Conservation (phyloP, 2,888 invertebrate genomes). For the Isotomurus palustris region DNA sequence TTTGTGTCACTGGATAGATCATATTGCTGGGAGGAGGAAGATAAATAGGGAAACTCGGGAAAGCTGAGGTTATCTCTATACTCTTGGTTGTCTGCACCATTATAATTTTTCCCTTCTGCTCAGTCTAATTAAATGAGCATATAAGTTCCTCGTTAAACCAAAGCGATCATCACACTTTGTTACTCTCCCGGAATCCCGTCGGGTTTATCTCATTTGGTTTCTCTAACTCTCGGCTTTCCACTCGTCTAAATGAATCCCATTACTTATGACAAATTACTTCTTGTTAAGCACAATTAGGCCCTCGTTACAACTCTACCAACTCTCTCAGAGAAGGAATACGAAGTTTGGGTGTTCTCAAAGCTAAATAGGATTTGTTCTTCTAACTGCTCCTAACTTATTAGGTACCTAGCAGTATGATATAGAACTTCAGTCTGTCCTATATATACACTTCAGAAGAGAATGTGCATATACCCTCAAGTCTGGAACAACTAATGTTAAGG, state of each 20-base stretch:
- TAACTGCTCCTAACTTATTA: too few species aligned
- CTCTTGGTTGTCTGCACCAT: neutral
- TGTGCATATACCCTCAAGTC: too few species aligned
- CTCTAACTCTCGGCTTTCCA: slow-evolving; percentile 10
- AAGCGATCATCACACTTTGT: slow-evolving; percentile 12
- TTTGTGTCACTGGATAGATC: too few species aligned
- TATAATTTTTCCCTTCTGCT: neutral
- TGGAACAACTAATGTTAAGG: too few species aligned
- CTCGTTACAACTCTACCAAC: slow-evolving; percentile 22
- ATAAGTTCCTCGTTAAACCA: slow-evolving; percentile 3
- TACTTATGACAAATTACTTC: slow-evolving; percentile 42
- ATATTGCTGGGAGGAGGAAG: neutral
- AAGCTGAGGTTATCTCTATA: neutral
- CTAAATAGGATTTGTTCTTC: too few species aligned
- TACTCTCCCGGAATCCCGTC: neutral
- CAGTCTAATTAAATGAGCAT: slow-evolving; percentile 9
- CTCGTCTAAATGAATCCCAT: slow-evolving; percentile 32
- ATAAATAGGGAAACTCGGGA: neutral
- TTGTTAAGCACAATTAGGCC: slow-evolving; percentile 31
- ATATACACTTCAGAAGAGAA: too few species aligned
- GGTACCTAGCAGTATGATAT: too few species aligned
- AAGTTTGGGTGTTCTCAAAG: too few species aligned
- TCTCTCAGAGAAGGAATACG: too few species aligned
- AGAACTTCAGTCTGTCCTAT: too few species aligned
- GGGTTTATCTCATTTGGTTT: slow-evolving; percentile 12